Base-by-base conservation (phyloP, 2,113 vertebrate genomes). In the Isurus oxyrinchus region DNA sequence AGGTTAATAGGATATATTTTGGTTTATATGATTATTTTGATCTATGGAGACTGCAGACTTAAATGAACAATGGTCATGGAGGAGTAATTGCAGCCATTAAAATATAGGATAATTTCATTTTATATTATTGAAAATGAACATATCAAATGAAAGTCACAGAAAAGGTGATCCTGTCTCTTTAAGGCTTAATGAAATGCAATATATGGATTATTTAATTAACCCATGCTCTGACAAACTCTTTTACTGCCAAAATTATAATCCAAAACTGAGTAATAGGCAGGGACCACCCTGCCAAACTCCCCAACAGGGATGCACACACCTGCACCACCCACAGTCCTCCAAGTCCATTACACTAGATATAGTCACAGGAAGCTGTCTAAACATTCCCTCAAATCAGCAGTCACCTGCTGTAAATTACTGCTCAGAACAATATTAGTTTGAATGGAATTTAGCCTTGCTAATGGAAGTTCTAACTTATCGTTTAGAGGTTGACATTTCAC, bases 131-230 rank as follows among this genome's bases (percentile, higher is more conserved):
- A 57, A 53, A 31, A 53, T 86, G 88, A 91, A 35, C 55, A 91
- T 31, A 91, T 91, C 27, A 55, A 95, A 53, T 72, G 19, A 35
- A 55, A 95, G 63, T 49, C 94, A 53, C 13, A 19, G 23, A 72
- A 49, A 95, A 95, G 76, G 66, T 69, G 66, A 53, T 49, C 25
- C 25, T 53, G 67, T 5, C 94, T 95, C 66, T 95, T 14, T 95
- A 53, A 53, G 67, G 27, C 44, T 55, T 95, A 95, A 95, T 95
- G 3, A 44, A 49, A 11, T 76, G 25, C 27, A 53, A 72, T 55
- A 95, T 95, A 95, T 53, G 44, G 63, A 57, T 95, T 14, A 95
- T 44, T 95, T 95, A 44, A 95, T 95, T 95, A 95, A 31, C 63
- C 94, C n/a, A 61, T 19, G 27, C 19, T 72, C 94, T 69, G 66